Base-by-base conservation (phyloP, 2,888 invertebrate genomes). In the Drosophila meridiana region DNA sequence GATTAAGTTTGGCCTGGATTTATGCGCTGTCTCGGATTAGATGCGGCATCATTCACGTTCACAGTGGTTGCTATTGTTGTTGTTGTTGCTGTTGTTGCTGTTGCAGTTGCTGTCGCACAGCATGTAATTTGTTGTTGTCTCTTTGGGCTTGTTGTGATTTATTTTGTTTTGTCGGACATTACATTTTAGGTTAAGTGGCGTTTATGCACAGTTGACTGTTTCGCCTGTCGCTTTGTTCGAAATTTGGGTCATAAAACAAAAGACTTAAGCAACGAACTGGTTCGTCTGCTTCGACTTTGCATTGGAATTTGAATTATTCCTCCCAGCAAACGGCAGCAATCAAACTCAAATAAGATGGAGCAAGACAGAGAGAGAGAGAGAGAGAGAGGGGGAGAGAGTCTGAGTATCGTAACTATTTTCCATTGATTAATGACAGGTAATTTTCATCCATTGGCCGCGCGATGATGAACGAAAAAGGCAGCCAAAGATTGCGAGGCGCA, bases 1-100 rank as follows among this genome's bases (percentile, higher is more conserved):
- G 87, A 76, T 81, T 87, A 82, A 82, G 82, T 74, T 80, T 89
- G 86, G 79, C 89, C 89, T 82, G 87, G 82, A 76, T 86, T 87
- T 73, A 73, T 64, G 73, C 67, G 58, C 63, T 61, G 61, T 78
- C 69, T 60, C 52, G 58, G 65, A 85, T 87, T 87, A 82, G 82
- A 83, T 76, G 69, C 75, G 83, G 79, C 79, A 83, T 81, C 84
- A 79, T 73, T 87, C 78, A 75, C 75, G 75, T 82, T 57, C 66
- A 42, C 62, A 71, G 32, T 61, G 62, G 32, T 60, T 42, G 38
- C 28, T 55, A 11, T 30, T 38, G 38, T 14, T 56, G 50, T 47
- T 38, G 60, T 48, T 56, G 47, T 11, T 45, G 65, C 5, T 6
- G 53, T 47, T 42, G 63, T 50, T 62, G 48, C 11, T 40, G 62